phyloP scores from a whole-genome alignment of 2,888 invertebrate genomes.

The Meliscaeva auricollis region DNA sequence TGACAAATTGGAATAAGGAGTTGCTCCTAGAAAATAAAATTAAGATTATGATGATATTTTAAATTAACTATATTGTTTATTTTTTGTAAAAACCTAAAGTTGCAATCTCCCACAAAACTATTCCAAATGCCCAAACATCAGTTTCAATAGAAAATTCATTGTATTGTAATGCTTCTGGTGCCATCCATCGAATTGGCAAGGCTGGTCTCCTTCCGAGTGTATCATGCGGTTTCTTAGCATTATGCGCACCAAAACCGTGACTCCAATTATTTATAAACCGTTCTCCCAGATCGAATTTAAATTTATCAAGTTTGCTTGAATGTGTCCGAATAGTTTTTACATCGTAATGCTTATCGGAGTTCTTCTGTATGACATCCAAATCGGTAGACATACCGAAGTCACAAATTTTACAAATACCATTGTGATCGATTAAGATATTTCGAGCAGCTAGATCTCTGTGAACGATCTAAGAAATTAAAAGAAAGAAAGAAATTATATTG shows the following conservation, averaged over 20 bases:
- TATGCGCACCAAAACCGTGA: conserved; percentile 77
- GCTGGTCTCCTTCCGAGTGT: conserved; percentile 83
- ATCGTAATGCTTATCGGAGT: conserved; percentile 80
- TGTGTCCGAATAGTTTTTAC: conserved; percentile 80
- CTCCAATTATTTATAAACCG: conserved; percentile 83
- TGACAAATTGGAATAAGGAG: conserved; percentile 93
- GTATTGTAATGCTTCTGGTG: conserved; percentile 92
- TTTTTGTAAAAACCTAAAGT: conserved; percentile 86
- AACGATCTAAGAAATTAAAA: conserved; percentile 87
- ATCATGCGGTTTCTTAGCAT: conserved; percentile 78
- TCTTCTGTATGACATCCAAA: conserved; percentile 83
- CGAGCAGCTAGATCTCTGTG: conserved; percentile 94
- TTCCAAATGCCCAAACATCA: conserved; percentile 95
- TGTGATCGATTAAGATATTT: conserved; percentile 92
- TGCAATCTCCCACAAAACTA: conserved; percentile 94
- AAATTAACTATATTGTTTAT: neutral
- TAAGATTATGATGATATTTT: neutral
- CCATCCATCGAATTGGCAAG: conserved; percentile 89
- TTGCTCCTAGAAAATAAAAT: conserved; percentile 87
- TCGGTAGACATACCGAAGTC: conserved; percentile 94
- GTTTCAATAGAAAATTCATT: conserved; percentile 92
- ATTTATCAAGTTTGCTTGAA: conserved; percentile 78
- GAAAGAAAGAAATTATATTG: neutral
- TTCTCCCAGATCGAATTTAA: conserved; percentile 82
- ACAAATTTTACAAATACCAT: conserved; percentile 94